phyloP scores from a whole-genome alignment of 2,888 invertebrate species.

The Agapetus fuscipes region DNA sequence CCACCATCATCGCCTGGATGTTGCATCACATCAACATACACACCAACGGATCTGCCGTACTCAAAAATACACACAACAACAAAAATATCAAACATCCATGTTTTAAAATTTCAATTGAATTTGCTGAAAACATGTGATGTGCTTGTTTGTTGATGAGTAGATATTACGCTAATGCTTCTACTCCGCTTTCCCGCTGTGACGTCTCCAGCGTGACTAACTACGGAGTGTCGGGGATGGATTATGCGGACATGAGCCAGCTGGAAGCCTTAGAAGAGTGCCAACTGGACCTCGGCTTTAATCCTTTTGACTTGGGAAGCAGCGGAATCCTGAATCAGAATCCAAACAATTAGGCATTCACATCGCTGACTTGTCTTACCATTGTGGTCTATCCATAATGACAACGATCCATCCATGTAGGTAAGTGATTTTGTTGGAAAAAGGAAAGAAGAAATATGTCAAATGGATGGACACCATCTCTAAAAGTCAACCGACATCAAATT shows the following conservation, averaged over 20 bases:
- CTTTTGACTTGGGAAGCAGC: not conserved
- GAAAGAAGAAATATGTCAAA: too few relatives aligned
- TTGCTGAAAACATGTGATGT: too few relatives aligned
- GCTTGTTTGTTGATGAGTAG: conserved; percentile 1
- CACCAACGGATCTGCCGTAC: conserved; percentile 1
- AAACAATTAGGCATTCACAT: too few relatives aligned
- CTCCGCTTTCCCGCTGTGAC: conserved; percentile 13
- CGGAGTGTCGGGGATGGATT: conserved; percentile 15
- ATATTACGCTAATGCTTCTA: conserved; percentile 12
- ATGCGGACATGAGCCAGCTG: conserved; percentile 18
- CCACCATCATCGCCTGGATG: not conserved
- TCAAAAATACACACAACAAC: not conserved
- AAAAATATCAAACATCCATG: not conserved
- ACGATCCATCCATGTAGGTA: too few relatives aligned
- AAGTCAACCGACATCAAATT: too few relatives aligned
- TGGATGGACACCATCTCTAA: too few relatives aligned
- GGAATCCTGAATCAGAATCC: too few relatives aligned
- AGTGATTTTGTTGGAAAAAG: too few relatives aligned
- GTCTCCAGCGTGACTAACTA: conserved; percentile 3
- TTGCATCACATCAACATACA: not conserved
- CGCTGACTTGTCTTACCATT: too few relatives aligned
- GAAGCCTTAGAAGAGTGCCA: conserved; percentile 18
- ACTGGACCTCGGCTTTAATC: conserved; percentile 8
- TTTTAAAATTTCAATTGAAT: too few relatives aligned
- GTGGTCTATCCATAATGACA: too few relatives aligned